These are phyloP conservation scores for Rhabdornis inornatus DNA, from an alignment of 2,113 vertebrate species.

Conservation along the genomic window DNA sequence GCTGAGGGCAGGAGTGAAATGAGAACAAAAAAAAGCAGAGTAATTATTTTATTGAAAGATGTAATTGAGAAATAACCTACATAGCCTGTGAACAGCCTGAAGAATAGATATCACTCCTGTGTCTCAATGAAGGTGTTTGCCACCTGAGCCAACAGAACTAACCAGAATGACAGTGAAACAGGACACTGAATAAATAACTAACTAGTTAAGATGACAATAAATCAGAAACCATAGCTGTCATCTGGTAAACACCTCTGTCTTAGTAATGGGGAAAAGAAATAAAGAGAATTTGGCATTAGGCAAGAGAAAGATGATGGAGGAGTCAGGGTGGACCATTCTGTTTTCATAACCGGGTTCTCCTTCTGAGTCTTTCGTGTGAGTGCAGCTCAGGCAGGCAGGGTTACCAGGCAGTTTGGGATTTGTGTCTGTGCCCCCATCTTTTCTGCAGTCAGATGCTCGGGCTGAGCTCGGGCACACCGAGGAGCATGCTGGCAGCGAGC, in stretches of 20 bases:
- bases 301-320: not conserved
- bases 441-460: not conserved
- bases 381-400: not conserved
- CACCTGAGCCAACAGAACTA: not conserved
- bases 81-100: not conserved
- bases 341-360: not conserved
- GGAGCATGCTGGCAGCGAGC: fast-evolving
- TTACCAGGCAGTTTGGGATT: not conserved
- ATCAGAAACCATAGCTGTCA: not conserved
- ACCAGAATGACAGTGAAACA: not conserved
- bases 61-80: not conserved
- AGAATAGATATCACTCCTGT: not conserved
- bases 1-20: not conserved
- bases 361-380: not conserved
- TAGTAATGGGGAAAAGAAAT: not conserved
- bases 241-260: not conserved
- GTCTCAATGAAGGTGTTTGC: not conserved
- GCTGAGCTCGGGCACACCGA: not conserved
- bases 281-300: not conserved
- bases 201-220: not conserved
- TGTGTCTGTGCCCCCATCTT: not conserved
- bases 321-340: not conserved
- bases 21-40: not conserved
- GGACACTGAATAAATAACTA: not conserved
- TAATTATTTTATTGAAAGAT: not conserved